Base-by-base conservation (phyloP, 2,113 vertebrate genomes). In the Grammomys surdaster region DNA sequence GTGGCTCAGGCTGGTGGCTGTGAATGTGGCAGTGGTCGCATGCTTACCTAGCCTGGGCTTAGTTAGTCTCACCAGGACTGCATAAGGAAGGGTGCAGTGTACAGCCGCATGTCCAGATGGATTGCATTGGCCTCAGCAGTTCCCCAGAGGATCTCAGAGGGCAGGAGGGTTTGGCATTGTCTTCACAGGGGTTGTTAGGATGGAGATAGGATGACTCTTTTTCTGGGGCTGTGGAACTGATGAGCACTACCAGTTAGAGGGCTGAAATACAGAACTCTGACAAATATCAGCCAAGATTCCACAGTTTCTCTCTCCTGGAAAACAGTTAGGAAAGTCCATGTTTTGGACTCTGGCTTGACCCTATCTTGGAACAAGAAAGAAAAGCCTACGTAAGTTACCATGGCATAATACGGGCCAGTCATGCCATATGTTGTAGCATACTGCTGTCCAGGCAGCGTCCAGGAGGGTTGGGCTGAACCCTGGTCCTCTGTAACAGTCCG, bases 261-360 rank as follows among this genome's bases (percentile, higher is more conserved):
- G 3, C 40, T 69, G 2, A 31, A 87, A 28, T 26, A 11, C 0
- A 58, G 65, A 75, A 69, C 20, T 82, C 77, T n/a, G n/a, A 51
- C 88, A 28, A 46, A 19, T 67, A 36, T 67, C 72, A 86, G 19
- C 17, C 54, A 67, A 16, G 40, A 69, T 43, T 87, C 20, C 19
- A 89, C 90, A 91, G 63, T 58, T 67, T 95, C 85, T 86, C 60
- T 40, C 77, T 28, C n/a, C 40, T 70, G 70, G 90, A 96, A 72
- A 95, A 31, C 40, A 65, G 69, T 94, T 88, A 78, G 31, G 54
- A 90, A 93, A 88, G 31, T 67, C 63, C 2, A 33, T 26, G 16
- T 85, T 70, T 86, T 92, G 11, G 63, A 43, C 33, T 33, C 76
- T 65, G 28, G 31, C 88, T 95, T 91, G 89, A 94, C 73, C 22